A percentile compares a stretch with the other conserved stretches of the same genome.
These are phyloP conservation scores for Iphiclides podalirius DNA, from an alignment of 2,888 invertebrate genomes.

Conservation along the genomic window DNA sequence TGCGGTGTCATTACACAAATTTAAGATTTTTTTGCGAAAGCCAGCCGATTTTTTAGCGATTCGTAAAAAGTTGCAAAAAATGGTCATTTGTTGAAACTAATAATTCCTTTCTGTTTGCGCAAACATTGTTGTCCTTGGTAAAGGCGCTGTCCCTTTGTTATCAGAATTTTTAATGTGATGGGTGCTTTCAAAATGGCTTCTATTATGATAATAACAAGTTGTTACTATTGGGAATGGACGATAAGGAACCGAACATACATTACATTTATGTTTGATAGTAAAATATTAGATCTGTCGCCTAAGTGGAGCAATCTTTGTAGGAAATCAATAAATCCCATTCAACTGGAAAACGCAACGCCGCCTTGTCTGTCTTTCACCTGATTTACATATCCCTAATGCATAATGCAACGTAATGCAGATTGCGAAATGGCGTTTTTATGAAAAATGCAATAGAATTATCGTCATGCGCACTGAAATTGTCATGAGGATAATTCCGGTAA, in stretches of 20 bases:
- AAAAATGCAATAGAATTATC: not conserved
- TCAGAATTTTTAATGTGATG: constrained; percentile 27
- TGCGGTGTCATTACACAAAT: constrained; percentile 35
- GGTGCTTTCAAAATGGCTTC: constrained; percentile 22
- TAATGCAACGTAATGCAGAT: constrained; percentile 5
- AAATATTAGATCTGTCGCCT: constrained; percentile 1
- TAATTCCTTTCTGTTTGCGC: constrained; percentile 51
- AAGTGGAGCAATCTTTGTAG: constrained; percentile 3
- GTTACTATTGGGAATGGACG: constrained; percentile 1
- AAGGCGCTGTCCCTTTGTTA: constrained; percentile 37
- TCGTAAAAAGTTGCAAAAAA: constrained; percentile 53
- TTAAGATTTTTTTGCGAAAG: constrained; percentile 52
- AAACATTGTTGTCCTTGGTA: constrained; percentile 40
- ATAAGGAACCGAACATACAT: constrained; percentile 4
- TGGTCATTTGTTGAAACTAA: constrained; percentile 43
- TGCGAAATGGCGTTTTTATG: constrained; percentile 11
- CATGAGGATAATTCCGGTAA: not conserved
- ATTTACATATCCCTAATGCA: constrained; percentile 17
- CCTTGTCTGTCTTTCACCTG: constrained; percentile 9
- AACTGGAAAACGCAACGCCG: constrained; percentile 13
- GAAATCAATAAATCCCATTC: constrained; percentile 13
- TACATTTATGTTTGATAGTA: not conserved
- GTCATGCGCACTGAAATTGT: not conserved
- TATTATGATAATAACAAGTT: constrained; percentile 26
- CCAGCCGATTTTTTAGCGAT: constrained; percentile 49